Evolutionary conservation across 2,888 invertebrate species (phyloP).

Genomic region (Caenorhabditis becei): DNA sequence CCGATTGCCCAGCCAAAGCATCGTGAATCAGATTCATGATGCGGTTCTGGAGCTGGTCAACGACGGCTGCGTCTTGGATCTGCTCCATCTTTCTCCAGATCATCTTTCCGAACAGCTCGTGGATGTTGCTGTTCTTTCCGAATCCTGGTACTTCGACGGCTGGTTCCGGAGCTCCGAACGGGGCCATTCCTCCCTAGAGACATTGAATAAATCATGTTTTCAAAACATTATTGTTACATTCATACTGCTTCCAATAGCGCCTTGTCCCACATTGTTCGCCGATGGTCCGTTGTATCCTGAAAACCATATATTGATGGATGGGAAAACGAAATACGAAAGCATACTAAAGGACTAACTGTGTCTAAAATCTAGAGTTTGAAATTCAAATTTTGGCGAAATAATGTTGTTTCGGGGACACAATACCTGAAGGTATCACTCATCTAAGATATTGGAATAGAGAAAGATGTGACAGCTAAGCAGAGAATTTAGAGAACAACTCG

Average conservation of each 20-base stretch:
- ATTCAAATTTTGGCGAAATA: background rate
- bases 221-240: slow-evolving; percentile 4
- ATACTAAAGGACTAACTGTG: background rate
- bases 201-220: background rate
- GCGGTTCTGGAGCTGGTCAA: slow-evolving; percentile 65
- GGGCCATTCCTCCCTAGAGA: background rate
- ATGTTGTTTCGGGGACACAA: slow-evolving; percentile 28
- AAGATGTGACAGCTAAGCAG: background rate
- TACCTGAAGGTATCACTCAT: background rate
- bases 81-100: slow-evolving; percentile 71
- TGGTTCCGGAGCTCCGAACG: slow-evolving; percentile 24
- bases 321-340: background rate
- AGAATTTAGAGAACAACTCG: background rate
- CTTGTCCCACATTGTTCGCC: slow-evolving; percentile 54
- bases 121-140: slow-evolving; percentile 70
- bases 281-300: slow-evolving; percentile 64
- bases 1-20: slow-evolving; percentile 54
- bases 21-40: slow-evolving; percentile 71
- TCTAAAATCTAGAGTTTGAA: slow-evolving; percentile 1
- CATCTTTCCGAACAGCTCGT: slow-evolving; percentile 72
- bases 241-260: slow-evolving; percentile 43
- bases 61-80: slow-evolving; percentile 58
- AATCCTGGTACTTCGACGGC: slow-evolving; percentile 68
- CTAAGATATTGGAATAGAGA: background rate
- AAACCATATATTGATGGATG: slow-evolving; percentile 18